A percentile compares a stretch with the other conserved stretches of the same genome.
These are phyloP conservation scores for Rhyacophila evoluta DNA, from an alignment of 2,888 invertebrate species.

Conservation along the genomic window DNA sequence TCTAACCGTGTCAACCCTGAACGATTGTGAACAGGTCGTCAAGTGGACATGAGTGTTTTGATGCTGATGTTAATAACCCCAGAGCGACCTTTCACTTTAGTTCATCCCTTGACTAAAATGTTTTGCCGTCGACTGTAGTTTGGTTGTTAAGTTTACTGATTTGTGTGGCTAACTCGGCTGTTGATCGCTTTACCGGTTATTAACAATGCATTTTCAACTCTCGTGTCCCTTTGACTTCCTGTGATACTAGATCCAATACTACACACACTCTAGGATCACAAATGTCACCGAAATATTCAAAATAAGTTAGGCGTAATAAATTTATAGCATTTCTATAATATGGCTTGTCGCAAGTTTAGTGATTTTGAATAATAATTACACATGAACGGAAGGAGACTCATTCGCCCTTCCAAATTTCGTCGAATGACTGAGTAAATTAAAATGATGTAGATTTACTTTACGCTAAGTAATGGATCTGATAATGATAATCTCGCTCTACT, in stretches of 20 bases:
- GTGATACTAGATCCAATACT: constrained; percentile 25
- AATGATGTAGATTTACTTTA: constrained; percentile 37
- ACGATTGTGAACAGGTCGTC: constrained; percentile 38
- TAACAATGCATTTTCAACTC: constrained; percentile 50
- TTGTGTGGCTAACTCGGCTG: constrained; percentile 45
- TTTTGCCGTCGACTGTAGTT: background rate
- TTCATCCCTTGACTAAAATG: constrained; percentile 7
- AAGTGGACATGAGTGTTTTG: constrained; percentile 50
- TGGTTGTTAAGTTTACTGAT: constrained; percentile 3
- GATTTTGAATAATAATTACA: background rate
- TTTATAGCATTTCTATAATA: constrained; percentile 42
- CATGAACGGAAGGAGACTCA: background rate
- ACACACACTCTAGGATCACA: constrained; percentile 29
- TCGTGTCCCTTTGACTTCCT: constrained; percentile 53
- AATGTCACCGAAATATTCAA: background rate
- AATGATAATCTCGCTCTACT: constrained; percentile 11
- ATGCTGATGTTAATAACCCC: constrained; percentile 6
- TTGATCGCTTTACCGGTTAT: constrained; percentile 37
- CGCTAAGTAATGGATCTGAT: constrained; percentile 1
- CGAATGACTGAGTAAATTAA: constrained; percentile 46
- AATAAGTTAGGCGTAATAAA: constrained; percentile 20
- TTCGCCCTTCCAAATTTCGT: constrained; percentile 38
- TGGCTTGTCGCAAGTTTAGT: background rate
- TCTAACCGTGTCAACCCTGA: constrained; percentile 31
- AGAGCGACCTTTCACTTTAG: background rate